Base-by-base conservation (phyloP, 2,888 invertebrate species). In the Hermaeophaga mercurialis region DNA sequence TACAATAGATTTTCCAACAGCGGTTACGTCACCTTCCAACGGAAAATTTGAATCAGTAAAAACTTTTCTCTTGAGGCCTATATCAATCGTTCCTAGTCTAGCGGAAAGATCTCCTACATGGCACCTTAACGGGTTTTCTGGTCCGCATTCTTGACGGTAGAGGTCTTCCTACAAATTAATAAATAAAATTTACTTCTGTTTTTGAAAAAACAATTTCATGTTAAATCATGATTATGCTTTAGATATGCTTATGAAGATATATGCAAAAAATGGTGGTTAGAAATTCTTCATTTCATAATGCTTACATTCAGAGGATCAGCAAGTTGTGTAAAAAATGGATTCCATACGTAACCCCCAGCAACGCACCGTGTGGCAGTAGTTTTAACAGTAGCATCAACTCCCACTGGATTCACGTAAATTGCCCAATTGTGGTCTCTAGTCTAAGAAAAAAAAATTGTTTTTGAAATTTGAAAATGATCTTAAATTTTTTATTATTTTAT, bases 291-390 rank as follows among this genome's bases (percentile, higher is more conserved):
- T n/a, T n/a, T n/a, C n/a, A n/a, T 44, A 18, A 15, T 5, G 70
- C 81, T 82, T 77, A 93, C 93, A 76, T 94, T 93, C 33, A 91
- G 81, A 0, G 94, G 94, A 80, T 93, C 92, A 0, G 94, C 94
- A 0, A 94, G 80, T 77, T 94, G 94, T 1, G 93, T 93, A 71
- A 88, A 94, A 79, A 85, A 90, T 0, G 94, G 94, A 81, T 94
- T 94, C 94, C 94, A 94, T 8, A 89, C 84, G 72, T 93, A 94
- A 5, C 95, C 95, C 17, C 90, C 93, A 1, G 95, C 94, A 6
- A 93, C 91, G 75, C 95, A 95, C 64, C 95, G 83, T 0, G 92
- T 91, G 63, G 80, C 80, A 57, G 88, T 85, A 28, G 89, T 87
- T 74, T 87, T 84, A 4, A 94, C 94, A 0, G 90, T 84, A 0